phyloP scores from a whole-genome alignment of 2,113 vertebrate species.

The Phalacrocorax aristotelis region DNA sequence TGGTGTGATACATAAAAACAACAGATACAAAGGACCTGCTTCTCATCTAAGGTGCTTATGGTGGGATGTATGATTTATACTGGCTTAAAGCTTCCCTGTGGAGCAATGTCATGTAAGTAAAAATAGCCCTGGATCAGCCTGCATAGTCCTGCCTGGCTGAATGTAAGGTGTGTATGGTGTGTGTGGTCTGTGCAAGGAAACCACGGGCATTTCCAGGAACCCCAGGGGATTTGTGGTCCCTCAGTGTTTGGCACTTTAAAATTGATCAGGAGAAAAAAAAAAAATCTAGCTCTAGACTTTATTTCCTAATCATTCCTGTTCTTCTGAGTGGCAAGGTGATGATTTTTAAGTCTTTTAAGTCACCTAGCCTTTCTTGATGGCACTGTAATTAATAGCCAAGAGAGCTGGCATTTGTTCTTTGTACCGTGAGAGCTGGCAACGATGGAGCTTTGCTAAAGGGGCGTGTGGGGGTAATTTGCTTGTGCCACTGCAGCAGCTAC shows the following conservation, averaged over 20 bases:
- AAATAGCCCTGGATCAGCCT: neutral
- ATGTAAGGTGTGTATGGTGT: rapidly evolving
- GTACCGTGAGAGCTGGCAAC: neutral
- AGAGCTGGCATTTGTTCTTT: rapidly evolving
- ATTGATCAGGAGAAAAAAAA: neutral
- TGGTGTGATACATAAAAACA: neutral
- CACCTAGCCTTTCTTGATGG: neutral
- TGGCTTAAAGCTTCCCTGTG: neutral
- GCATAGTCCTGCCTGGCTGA: neutral
- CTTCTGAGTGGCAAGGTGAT: neutral
- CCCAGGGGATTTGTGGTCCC: neutral
- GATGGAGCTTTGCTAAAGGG: neutral
- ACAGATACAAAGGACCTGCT: neutral
- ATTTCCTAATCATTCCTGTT: neutral
- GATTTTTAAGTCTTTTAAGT: neutral
- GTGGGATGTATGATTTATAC: neutral
- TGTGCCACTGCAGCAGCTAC: neutral
- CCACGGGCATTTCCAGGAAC: neutral
- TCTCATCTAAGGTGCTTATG: neutral
- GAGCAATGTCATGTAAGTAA: too few species aligned
- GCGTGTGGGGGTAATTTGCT: neutral
- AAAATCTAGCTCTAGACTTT: neutral
- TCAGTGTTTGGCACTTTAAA: neutral
- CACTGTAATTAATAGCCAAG: neutral
- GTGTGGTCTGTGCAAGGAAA: neutral